Base-by-base conservation (phyloP, 2,113 vertebrate species). In the Varanus salvator region DNA sequence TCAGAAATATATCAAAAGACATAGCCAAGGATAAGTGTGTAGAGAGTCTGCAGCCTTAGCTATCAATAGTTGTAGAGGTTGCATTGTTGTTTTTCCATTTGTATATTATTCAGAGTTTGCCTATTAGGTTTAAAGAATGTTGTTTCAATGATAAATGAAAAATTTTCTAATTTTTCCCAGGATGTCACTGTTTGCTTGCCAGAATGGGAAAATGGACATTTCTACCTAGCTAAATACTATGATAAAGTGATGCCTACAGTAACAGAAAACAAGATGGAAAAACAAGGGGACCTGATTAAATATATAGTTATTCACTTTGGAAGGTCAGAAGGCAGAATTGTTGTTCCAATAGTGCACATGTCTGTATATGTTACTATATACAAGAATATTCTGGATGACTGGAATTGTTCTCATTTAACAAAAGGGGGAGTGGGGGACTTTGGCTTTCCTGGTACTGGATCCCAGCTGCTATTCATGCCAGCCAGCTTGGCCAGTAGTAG, bases 191-290 rank as follows among this genome's bases (percentile, higher is more conserved):
- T 92, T 89, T 97, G 98, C 84, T 96, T 99, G 86, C 98, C 99
- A n/a, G 98, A 99, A 94, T 99, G 99, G 99, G 99, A 99, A 88
- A 99, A 99, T 95, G 99, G 98, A 15, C 99, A 99, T 96, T 99
- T 99, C 94, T 99, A 99, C 92, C 96, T 99, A 93, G 99, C 99
- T 31, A 99, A 99, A 90, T 99, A 99, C 91, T 99, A 99, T 1
- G 99, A 99, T 95, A 99, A 99, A 95, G 96, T 99, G 94, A 99
- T 99, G 98, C 98, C 98, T 0, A 99, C 98, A 98, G 98, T 99
- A 92, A 99, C 99, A 7, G 99, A 99, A 92, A 99, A 99, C 97
- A 99, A 99, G 96, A 97, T 99, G 97, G 99, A 99, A 96, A 99
- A 98, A 92, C 99, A 99, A 85, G 99, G 99, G 89, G 98, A 99